Evolutionary conservation across 2,113 vertebrate species (phyloP).

Genomic region (Pyrgilauda ruficollis): DNA sequence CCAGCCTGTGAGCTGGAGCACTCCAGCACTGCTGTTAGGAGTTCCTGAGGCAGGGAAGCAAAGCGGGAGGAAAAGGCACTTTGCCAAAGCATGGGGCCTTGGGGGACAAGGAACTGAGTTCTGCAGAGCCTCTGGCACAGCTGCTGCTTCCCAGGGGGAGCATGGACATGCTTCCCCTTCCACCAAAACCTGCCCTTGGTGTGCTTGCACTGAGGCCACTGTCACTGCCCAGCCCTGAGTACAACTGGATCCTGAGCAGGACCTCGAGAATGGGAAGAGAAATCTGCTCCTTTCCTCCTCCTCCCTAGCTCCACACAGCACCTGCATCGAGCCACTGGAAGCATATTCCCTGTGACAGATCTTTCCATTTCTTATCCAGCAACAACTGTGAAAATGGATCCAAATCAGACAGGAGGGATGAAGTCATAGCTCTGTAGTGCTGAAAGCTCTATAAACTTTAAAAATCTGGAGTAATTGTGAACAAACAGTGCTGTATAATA

Average conservation of each 20-base stretch:
- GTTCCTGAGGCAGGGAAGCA: not conserved
- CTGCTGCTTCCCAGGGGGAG: not conserved
- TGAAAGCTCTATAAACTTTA: not conserved
- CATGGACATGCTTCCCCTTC: fast-evolving
- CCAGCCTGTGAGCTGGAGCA: not conserved
- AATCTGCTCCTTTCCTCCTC: not conserved
- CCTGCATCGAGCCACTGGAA: not conserved
- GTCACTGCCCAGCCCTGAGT: not conserved
- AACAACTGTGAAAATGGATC: not conserved
- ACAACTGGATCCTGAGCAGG: not conserved
- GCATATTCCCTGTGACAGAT: not conserved
- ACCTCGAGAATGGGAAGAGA: not conserved
- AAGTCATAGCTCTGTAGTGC: not conserved
- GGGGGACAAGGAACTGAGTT: not conserved
- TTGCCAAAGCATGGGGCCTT: not conserved
- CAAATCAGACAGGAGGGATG: not conserved
- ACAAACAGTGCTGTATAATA: not conserved
- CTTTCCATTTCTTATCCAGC: not conserved
- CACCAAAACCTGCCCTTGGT: not conserved
- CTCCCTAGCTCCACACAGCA: not conserved
- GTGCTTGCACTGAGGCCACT: not conserved
- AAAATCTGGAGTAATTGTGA: not conserved
- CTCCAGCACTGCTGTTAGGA: not conserved
- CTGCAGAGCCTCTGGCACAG: not conserved
- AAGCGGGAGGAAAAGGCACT: not conserved